A percentile compares a stretch with the other conserved stretches of the same genome.
Evolutionary conservation across 2,113 vertebrate species (phyloP).

Genomic region (Sus scrofa): T2T-Sscrofa CM000819.6:95827001-95827500

Average conservation of each 20-base stretch:
- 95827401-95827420: background rate
- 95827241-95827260: background rate
- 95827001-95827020: background rate
- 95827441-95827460: background rate
- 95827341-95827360: background rate
- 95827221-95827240: background rate
- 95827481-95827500: background rate
- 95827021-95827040: background rate
- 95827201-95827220: background rate
- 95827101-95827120: background rate
- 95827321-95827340: background rate
- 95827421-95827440: background rate
- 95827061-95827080: slow-evolving; percentile 40
- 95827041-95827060: slow-evolving; percentile 4
- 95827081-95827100: background rate
- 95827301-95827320: background rate
- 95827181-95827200: background rate
- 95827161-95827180: background rate
- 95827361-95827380: background rate
- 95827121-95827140: slow-evolving; percentile 24
- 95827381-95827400: background rate
- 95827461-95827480: background rate
- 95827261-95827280: background rate
- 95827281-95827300: background rate
- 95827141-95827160: background rate